phyloP scores from a whole-genome alignment of 2,888 invertebrate genomes.

The Ennomos fuscantarius region DNA sequence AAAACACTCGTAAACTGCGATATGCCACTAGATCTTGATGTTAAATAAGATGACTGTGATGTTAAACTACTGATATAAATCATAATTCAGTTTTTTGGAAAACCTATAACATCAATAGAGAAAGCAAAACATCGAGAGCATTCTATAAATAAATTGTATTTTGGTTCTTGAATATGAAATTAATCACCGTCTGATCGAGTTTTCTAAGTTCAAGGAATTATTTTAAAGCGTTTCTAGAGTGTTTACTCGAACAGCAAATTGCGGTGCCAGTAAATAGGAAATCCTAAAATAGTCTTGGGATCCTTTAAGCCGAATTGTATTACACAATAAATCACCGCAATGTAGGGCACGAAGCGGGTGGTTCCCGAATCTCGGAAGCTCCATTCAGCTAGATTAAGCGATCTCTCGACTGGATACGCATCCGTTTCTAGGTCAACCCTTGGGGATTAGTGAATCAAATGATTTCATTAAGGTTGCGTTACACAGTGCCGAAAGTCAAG shows the following conservation, averaged over 20 bases:
- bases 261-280: slow-evolving; percentile 3
- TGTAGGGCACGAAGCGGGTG: slow-evolving; percentile 41
- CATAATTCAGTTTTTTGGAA: neutral
- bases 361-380: slow-evolving; percentile 41
- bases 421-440: slow-evolving; percentile 48
- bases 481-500: neutral
- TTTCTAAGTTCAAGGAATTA: slow-evolving; percentile 7
- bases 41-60: slow-evolving; percentile 8
- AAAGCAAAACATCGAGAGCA: neutral
- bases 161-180: slow-evolving; percentile 13
- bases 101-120: neutral
- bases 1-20: slow-evolving; percentile 13
- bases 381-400: slow-evolving; percentile 49
- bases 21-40: slow-evolving; percentile 5
- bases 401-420: slow-evolving; percentile 40
- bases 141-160: slow-evolving; percentile 4
- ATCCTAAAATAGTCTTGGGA: slow-evolving; percentile 29
- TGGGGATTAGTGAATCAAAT: slow-evolving; percentile 45
- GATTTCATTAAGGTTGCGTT: slow-evolving; percentile 33
- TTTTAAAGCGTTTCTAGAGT: slow-evolving; percentile 12
- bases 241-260: slow-evolving; percentile 18
- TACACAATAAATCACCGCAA: slow-evolving; percentile 41
- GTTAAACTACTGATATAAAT: slow-evolving; percentile 7
- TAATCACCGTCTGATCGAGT: slow-evolving; percentile 2
- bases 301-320: slow-evolving; percentile 21